Conservation (phyloP, 2,797 vertebrate species). For the Gallinago stenura region DNA sequence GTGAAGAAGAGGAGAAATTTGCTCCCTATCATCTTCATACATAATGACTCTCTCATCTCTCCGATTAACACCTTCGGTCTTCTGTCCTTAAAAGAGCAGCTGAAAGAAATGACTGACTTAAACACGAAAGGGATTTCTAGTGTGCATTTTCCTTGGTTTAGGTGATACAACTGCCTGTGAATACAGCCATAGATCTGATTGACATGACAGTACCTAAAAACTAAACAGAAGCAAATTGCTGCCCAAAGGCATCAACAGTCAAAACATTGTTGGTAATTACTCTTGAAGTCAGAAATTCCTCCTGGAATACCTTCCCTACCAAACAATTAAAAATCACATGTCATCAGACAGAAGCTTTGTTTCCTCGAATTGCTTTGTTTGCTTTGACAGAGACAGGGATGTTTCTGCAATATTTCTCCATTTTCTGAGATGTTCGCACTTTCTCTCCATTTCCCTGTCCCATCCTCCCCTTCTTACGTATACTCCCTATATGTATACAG, state of each 20-base stretch:
- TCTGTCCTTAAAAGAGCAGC: neutral
- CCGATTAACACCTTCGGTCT: neutral
- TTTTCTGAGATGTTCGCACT: neutral
- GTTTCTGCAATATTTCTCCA: neutral
- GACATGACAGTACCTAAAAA: neutral
- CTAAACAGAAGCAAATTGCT: slow-evolving; percentile 24
- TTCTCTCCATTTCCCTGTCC: neutral
- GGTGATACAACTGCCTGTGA: neutral
- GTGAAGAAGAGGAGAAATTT: neutral
- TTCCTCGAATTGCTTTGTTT: neutral
- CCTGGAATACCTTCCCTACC: neutral
- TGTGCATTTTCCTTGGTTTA: neutral
- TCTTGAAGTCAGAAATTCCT: slow-evolving; percentile 1
- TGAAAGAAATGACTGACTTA: neutral
- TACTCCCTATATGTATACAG: neutral
- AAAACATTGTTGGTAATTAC: slow-evolving; percentile 46
- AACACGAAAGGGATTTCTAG: neutral
- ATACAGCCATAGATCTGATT: neutral
- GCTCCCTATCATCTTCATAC: neutral
- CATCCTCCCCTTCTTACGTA: neutral
- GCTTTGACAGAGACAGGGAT: neutral
- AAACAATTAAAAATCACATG: neutral
- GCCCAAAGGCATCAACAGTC: slow-evolving; percentile 16
- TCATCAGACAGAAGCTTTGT: neutral
- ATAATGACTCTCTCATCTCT: neutral